These are phyloP conservation scores for Dioctria linearis DNA, from an alignment of 2,888 invertebrate species.

Conservation along the genomic window DNA sequence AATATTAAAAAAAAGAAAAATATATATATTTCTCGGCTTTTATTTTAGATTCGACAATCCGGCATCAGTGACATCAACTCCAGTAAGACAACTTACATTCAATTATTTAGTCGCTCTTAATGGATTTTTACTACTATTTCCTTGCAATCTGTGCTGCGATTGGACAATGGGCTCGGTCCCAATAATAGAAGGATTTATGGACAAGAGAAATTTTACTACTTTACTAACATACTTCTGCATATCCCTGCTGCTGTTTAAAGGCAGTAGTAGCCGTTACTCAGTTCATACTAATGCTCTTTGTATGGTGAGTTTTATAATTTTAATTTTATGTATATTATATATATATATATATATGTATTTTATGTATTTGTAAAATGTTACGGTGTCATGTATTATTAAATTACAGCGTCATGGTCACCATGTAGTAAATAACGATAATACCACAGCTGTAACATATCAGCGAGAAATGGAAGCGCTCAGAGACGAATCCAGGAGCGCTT, in stretches of 20 bases:
- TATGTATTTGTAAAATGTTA: too few relatives aligned
- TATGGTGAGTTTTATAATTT: slow-evolving; percentile 73
- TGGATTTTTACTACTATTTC: slow-evolving; percentile 90
- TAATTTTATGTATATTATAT: not conserved
- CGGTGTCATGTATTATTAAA: too few relatives aligned
- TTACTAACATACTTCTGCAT: slow-evolving; percentile 78
- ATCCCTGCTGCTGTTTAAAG: slow-evolving; percentile 74
- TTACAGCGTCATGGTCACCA: too few relatives aligned
- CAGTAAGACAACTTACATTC: slow-evolving; percentile 90
- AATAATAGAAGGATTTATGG: slow-evolving; percentile 83
- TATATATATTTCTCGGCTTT: slow-evolving; percentile 48
- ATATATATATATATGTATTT: too few relatives aligned
- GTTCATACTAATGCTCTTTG: slow-evolving; percentile 78
- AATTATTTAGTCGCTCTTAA: slow-evolving; percentile 94
- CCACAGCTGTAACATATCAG: too few relatives aligned
- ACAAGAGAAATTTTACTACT: slow-evolving; percentile 87
- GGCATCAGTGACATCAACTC: slow-evolving; percentile 89
- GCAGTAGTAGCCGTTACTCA: slow-evolving; percentile 74
- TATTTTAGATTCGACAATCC: slow-evolving; percentile 92
- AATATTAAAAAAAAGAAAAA: not conserved
- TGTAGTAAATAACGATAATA: too few relatives aligned
- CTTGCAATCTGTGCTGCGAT: slow-evolving; percentile 94
- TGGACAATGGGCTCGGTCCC: slow-evolving; percentile 96
- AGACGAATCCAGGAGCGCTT: too few relatives aligned
- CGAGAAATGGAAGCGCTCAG: too few relatives aligned